Conservation (phyloP, 2,113 vertebrate genomes). For the Echinops telfairi region DNA sequence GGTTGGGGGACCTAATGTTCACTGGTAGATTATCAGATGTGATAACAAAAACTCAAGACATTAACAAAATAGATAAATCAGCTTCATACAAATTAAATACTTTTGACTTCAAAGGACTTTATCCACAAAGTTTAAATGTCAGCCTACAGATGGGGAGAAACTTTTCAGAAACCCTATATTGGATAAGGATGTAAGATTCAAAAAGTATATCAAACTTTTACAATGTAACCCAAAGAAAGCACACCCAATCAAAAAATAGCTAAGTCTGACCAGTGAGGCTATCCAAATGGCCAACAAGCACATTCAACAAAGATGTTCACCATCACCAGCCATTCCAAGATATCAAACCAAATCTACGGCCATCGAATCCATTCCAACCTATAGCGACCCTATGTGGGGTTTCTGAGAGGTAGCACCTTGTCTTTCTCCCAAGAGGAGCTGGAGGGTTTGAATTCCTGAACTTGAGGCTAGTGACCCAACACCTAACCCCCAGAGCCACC, state of each 20-base stretch:
- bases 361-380: no score
- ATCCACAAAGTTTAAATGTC: no score
- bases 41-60: neutral
- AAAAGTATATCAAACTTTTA: neutral
- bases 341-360: no score
- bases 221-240: neutral
- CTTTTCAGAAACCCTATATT: neutral
- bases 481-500: no score
- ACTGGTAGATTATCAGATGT: neutral
- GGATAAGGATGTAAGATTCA: neutral
- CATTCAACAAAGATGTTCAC: neutral
- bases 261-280: neutral
- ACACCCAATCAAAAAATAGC: neutral
- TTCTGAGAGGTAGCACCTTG: no score
- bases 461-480: no score
- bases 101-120: neutral
- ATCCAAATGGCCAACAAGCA: neutral
- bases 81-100: neutral
- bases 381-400: no score
- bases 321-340: neutral
- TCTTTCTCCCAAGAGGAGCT: no score
- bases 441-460: no score
- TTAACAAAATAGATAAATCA: neutral
- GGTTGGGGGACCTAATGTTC: neutral
- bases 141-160: no score